Evolutionary conservation across 2,113 vertebrate genomes (phyloP).

Genomic region (Poeciliopsis occidentalis): DNA sequence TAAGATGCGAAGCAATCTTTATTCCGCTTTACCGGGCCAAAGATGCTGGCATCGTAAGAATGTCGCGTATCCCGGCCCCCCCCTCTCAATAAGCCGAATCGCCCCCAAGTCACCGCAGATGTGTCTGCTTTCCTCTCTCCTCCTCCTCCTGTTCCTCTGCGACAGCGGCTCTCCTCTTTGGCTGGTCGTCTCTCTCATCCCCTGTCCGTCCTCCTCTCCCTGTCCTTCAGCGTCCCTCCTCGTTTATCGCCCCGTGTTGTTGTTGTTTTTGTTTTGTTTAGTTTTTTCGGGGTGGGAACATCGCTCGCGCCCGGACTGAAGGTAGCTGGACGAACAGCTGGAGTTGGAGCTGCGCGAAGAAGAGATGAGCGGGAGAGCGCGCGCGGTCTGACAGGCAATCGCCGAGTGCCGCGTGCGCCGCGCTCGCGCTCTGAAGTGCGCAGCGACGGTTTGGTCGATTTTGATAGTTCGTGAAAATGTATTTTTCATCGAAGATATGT

Average conservation of each 20-base stretch:
- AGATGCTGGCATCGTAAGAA: neutral
- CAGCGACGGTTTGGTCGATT: too few species aligned
- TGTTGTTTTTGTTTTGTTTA: too few species aligned
- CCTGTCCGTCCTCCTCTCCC: conserved; percentile 23
- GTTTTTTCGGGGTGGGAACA: neutral
- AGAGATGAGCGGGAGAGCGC: neutral
- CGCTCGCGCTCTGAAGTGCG: too few species aligned
- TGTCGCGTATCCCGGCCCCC: neutral
- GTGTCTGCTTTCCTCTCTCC: conserved; percentile 22
- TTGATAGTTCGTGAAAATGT: too few species aligned
- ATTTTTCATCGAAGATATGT: too few species aligned
- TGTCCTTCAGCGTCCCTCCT: neutral
- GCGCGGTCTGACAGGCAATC: too few species aligned
- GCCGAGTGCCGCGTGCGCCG: too few species aligned
- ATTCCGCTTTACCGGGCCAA: neutral
- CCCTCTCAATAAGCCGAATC: neutral
- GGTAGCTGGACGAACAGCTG: neutral
- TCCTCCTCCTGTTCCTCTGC: conserved; percentile 42
- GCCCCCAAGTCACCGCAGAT: conserved; percentile 50
- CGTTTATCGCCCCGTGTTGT: neutral
- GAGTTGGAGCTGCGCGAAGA: neutral
- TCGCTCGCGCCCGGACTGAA: conserved; percentile 3
- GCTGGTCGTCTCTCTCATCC: conserved; percentile 44
- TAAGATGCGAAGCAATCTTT: conserved; percentile 5
- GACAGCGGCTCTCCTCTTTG: conserved; percentile 46